Percentiles rank a stretch among this genome's conserved stretches.
Conservation (phyloP, 2,113 vertebrate genomes). For the Gallinago media region DNA sequence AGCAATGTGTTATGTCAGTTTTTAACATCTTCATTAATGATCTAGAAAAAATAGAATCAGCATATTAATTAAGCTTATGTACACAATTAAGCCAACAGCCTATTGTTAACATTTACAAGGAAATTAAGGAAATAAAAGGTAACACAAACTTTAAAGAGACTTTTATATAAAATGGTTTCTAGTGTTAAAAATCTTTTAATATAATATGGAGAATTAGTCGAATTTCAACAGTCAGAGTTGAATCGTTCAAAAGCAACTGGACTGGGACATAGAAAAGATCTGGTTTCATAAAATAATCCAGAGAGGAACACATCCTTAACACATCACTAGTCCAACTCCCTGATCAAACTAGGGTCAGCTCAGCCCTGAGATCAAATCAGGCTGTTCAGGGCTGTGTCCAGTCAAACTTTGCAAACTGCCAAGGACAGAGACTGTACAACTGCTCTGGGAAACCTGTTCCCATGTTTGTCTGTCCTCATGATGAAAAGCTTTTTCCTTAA, state of each 20-base stretch:
- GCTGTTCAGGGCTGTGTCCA: neutral
- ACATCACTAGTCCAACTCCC: neutral
- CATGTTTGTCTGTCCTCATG: neutral
- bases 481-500: neutral
- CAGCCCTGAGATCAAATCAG: neutral
- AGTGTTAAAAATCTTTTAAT: neutral
- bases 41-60: neutral
- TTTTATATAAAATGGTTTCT: neutral
- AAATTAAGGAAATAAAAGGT: neutral
- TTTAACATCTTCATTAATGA: constrained; percentile 38
- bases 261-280: neutral
- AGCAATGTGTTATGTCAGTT: neutral
- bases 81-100: neutral
- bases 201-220: neutral
- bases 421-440: neutral
- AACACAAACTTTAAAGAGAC: neutral
- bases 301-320: neutral
- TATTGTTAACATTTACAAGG: neutral
- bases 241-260: neutral
- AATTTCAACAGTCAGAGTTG: neutral
- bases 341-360: neutral
- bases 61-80: neutral
- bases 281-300: neutral
- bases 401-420: neutral
- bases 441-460: neutral